Evolutionary conservation across 2,888 invertebrate species (phyloP), one percentile per base, ranked within the genome.

Genomic region (Tenthredo scrophulariae): DNA sequence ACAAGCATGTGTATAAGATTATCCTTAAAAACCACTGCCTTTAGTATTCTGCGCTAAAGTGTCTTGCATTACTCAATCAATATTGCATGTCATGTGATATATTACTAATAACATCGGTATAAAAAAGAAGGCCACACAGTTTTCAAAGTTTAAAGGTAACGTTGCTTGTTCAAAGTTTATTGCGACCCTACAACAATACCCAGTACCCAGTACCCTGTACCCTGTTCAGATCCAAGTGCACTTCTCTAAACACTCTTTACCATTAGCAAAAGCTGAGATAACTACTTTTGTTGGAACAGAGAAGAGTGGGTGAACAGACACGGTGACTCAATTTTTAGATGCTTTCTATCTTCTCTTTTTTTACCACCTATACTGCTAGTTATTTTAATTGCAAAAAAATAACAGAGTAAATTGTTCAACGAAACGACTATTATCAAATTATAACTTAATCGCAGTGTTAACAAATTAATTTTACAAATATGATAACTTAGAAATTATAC

Each of bases 101-200:
- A 43, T 29, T 70, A 84, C 26, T 84, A 72, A 67, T 37, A 54
- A 50, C 84, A 72, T 70, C 75, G 72, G 58, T 84, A 62, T 75
- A 75, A 85, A 62, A 87, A 46, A 85, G 84, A 85, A 67, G 72
- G 82, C 80, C 85, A 72, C 62, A 75, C 77, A 77, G 65, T 85
- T 54, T 54, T 77, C 72, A 82, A 86, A 80, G 84, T 40, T 85
- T 85, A 77, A 74, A 70, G 85, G 74, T 84, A 84, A 74, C 46
- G 37, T 70, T 84, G 43, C 80, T 80, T 80, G 18, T 74, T 62
- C 37, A n/a, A 33, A 79, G n/a, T 80, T 80, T 40, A 40, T 37
- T 15, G 62, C 58, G 37, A 40, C 62, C 62, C 58, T n/a, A 62
- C 40, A 40, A 80, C 79, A 80, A 80, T 80, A 62, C 40, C 50